Evolutionary conservation across 1,140 invertebrate species (phyloP).

Genomic region (Tribolium madens): DNA sequence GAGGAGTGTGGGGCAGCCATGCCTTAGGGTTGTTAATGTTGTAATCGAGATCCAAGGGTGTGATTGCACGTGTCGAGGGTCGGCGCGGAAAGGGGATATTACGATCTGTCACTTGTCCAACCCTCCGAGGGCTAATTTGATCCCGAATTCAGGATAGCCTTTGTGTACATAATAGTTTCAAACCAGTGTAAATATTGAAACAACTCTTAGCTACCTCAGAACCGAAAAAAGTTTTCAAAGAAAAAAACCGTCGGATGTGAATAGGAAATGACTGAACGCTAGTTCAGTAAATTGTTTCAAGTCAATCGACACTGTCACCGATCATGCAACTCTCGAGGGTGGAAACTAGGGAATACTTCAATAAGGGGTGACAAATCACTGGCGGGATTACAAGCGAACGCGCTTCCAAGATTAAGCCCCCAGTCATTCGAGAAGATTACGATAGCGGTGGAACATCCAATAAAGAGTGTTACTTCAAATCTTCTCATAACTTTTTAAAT

Average conservation of each 20-base stretch:
- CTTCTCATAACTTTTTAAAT: slow-evolving; percentile 11
- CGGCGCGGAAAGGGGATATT: slow-evolving; percentile 49
- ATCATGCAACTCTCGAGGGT: slow-evolving; percentile 43
- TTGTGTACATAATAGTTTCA: slow-evolving; percentile 44
- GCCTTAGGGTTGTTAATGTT: slow-evolving; percentile 56
- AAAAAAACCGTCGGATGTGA: neutral
- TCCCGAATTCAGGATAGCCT: slow-evolving; percentile 46
- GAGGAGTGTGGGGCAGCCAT: slow-evolving; percentile 31
- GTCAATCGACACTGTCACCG: slow-evolving; percentile 43
- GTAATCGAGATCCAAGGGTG: slow-evolving; percentile 59
- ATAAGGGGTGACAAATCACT: slow-evolving; percentile 46
- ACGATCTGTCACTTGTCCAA: slow-evolving; percentile 55
- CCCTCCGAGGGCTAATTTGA: slow-evolving; percentile 53
- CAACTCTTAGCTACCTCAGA: slow-evolving; percentile 15
- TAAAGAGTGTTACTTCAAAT: slow-evolving; percentile 31
- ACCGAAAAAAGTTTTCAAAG: neutral
- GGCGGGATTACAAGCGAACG: slow-evolving; percentile 44
- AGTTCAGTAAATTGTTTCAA: slow-evolving; percentile 39
- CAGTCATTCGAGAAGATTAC: slow-evolving; percentile 45
- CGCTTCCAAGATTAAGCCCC: slow-evolving; percentile 41
- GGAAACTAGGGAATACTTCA: slow-evolving; percentile 35
- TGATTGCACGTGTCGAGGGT: slow-evolving; percentile 55
- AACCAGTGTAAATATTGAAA: slow-evolving; percentile 32
- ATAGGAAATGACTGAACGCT: slow-evolving; percentile 33
- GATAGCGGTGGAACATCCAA: slow-evolving; percentile 42